Evolutionary conservation across 2,797 vertebrate genomes (phyloP).

Genomic region (Sphenodon punctatus): DNA sequence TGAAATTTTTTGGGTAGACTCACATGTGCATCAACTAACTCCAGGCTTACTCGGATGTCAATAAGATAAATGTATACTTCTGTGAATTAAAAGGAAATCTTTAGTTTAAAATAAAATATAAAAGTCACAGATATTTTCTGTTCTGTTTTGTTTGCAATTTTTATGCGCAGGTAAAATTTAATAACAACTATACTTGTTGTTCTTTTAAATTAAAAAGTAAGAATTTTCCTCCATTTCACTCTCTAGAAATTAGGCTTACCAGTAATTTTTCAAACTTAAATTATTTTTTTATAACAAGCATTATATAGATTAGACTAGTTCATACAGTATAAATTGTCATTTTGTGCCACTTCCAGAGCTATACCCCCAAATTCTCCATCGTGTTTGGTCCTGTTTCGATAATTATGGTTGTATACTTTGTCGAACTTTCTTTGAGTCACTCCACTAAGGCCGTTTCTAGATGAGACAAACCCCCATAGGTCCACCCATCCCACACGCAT

Average conservation of each 20-base stretch:
- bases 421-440: background rate
- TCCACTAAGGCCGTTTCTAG: background rate
- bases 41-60: background rate
- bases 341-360: background rate
- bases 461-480: too few relatives aligned
- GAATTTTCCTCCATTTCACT: background rate
- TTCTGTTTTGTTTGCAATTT: too few relatives aligned
- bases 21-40: too few relatives aligned
- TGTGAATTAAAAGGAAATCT: background rate
- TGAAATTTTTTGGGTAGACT: too few relatives aligned
- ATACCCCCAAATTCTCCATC: background rate
- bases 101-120: background rate
- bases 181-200: background rate
- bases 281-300: background rate
- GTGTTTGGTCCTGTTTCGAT: slow-evolving; percentile 19
- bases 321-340: background rate
- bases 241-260: background rate
- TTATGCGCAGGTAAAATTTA: background rate
- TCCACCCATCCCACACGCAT: too few relatives aligned
- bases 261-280: background rate
- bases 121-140: too few relatives aligned
- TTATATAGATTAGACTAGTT: background rate
- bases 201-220: background rate
- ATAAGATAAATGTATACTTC: background rate
- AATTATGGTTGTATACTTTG: slow-evolving; percentile 5